Percentiles rank a stretch among this genome's conserved stretches.
These are phyloP conservation scores for Helleia helle DNA, from an alignment of 2,888 invertebrate species.

Conservation along the genomic window DNA sequence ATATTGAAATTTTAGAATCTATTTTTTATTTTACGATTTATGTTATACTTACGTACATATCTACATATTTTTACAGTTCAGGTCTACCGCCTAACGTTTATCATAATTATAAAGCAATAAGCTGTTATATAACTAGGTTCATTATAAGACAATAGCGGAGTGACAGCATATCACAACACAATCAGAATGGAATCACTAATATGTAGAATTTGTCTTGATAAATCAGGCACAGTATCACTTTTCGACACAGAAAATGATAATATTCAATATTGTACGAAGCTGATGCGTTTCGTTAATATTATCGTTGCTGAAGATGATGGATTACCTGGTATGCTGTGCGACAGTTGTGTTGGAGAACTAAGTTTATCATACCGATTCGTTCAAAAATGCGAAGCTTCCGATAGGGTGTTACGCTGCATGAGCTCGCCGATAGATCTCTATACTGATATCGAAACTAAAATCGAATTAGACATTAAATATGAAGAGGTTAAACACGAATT, in stretches of 20 bases:
- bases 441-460: constrained; percentile 20
- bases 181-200: constrained; percentile 24
- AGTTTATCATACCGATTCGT: constrained; percentile 43
- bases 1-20: too few relatives aligned
- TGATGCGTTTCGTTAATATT: constrained; percentile 47
- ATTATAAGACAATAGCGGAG: too few relatives aligned
- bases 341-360: constrained; percentile 42
- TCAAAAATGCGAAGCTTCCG: constrained; percentile 47
- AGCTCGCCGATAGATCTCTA: constrained; percentile 25
- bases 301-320: constrained; percentile 45
- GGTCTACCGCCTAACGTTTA: too few relatives aligned
- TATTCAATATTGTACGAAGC: constrained; percentile 40
- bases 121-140: too few relatives aligned
- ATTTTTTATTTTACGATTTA: too few relatives aligned
- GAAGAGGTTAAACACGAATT: constrained; percentile 31
- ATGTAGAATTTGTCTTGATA: constrained; percentile 53
- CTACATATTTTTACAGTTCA: too few relatives aligned
- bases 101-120: too few relatives aligned
- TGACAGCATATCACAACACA: background rate
- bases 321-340: constrained; percentile 47
- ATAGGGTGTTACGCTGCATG: constrained; percentile 39
- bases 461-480: constrained; percentile 24
- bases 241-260: constrained; percentile 38
- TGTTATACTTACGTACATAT: too few relatives aligned
- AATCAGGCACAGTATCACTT: constrained; percentile 40